A percentile compares a stretch with the other conserved stretches of the same genome.
Evolutionary conservation across 2,888 invertebrate genomes (phyloP).

Genomic region (Dicycla oo): DNA sequence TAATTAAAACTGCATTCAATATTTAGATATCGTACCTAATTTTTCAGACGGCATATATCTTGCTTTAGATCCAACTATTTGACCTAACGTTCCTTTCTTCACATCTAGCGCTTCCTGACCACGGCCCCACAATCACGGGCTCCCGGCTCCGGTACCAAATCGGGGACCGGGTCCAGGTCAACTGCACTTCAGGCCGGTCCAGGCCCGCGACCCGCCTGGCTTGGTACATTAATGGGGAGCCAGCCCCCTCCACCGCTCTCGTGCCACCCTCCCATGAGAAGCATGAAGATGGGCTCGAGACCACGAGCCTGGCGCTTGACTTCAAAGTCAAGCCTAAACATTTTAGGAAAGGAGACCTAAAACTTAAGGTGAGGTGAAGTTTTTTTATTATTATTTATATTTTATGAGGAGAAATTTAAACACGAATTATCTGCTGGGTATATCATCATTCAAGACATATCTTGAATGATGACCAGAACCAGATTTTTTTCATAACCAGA

Average conservation of each 20-base stretch:
- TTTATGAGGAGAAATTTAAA: no score
- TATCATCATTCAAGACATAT: background rate
- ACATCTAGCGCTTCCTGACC: constrained; percentile 93
- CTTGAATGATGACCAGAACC: no score
- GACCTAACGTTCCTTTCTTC: constrained; percentile 10
- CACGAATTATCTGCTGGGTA: no score
- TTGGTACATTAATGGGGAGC: constrained; percentile 97
- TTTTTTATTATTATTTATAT: no score
- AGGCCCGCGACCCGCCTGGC: constrained; percentile 95
- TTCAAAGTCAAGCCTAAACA: constrained; percentile 95
- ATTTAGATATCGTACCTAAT: background rate
- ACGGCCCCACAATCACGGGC: constrained; percentile 95
- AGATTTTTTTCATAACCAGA: no score
- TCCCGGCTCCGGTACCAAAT: constrained; percentile 95
- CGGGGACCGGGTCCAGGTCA: constrained; percentile 95
- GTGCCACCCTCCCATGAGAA: constrained; percentile 87
- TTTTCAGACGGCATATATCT: background rate
- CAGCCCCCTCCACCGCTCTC: constrained; percentile 90
- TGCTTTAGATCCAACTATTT: background rate
- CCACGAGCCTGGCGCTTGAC: constrained; percentile 94
- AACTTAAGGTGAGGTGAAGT: constrained; percentile 92
- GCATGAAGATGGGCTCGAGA: constrained; percentile 92
- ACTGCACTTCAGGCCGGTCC: constrained; percentile 95
- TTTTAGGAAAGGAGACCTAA: constrained; percentile 96
- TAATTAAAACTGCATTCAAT: background rate